Percentiles rank a stretch among this genome's conserved stretches.
These are phyloP conservation scores for Orthosia incerta DNA, from an alignment of 2,888 invertebrate species.

Conservation along the genomic window DNA sequence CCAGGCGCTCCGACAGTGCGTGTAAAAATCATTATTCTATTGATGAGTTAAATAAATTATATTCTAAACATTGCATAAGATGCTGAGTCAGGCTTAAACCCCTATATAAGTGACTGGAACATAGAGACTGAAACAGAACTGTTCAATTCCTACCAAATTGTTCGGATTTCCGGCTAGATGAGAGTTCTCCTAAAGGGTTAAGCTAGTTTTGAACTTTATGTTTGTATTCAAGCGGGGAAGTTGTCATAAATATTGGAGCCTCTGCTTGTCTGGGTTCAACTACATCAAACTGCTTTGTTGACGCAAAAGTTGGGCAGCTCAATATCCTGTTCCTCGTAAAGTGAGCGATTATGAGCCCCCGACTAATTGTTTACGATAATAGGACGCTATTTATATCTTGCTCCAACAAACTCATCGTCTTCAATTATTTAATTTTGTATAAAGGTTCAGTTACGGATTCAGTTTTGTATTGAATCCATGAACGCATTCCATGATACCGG, in stretches of 20 bases:
- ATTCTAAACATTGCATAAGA: conserved; percentile 8
- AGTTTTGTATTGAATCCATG: background rate
- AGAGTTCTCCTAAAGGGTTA: conserved; percentile 82
- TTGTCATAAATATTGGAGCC: conserved; percentile 86
- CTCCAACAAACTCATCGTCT: conserved; percentile 28
- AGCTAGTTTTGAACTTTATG: conserved; percentile 85
- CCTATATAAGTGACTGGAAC: conserved; percentile 47
- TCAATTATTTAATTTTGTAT: conserved; percentile 26
- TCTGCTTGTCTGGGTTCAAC: conserved; percentile 82
- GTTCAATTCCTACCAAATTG: conserved; percentile 82
- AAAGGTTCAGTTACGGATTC: background rate
- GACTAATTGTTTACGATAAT: conserved; percentile 76
- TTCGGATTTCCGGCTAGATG: conserved; percentile 82
- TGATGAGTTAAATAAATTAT: conserved; percentile 7
- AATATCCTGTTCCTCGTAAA: conserved; percentile 81
- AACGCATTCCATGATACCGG: background rate
- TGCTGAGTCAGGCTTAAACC: background rate
- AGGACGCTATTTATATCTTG: conserved; percentile 50
- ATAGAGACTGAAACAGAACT: conserved; percentile 71
- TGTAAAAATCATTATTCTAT: background rate
- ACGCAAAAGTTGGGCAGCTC: conserved; percentile 80
- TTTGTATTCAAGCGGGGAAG: conserved; percentile 83
- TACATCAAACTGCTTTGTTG: conserved; percentile 86
- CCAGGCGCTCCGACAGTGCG: no score
- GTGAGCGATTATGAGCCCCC: conserved; percentile 75